Evolutionary conservation across 2,797 vertebrate genomes (phyloP).

Genomic region (Scarus forsteni): DNA sequence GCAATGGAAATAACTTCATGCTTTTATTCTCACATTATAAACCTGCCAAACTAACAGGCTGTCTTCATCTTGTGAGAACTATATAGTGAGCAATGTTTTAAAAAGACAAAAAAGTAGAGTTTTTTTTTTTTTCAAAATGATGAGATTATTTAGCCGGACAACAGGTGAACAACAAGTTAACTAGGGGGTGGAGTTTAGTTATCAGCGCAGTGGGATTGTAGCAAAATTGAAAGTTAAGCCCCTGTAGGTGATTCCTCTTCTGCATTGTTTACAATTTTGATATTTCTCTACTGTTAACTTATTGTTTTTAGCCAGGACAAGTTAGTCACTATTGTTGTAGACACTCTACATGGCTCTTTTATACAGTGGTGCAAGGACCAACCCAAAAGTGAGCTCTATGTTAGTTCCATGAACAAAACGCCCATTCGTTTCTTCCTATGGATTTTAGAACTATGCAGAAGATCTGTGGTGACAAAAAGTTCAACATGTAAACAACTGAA

Average conservation of each 20-base stretch:
- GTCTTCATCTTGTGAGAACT: slow-evolving; percentile 43
- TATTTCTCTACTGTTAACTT: slow-evolving; percentile 29
- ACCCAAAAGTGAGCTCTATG: slow-evolving; percentile 6
- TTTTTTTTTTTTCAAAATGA: slow-evolving; percentile 5
- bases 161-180: slow-evolving; percentile 23
- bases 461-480: too few relatives aligned
- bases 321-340: slow-evolving; percentile 23
- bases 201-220: slow-evolving; percentile 38
- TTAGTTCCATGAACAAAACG: too few relatives aligned
- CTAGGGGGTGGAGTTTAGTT: slow-evolving; percentile 31
- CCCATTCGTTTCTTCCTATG: too few relatives aligned
- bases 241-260: slow-evolving; percentile 26
- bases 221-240: slow-evolving; percentile 22
- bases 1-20: slow-evolving; percentile 50
- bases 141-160: slow-evolving; percentile 20
- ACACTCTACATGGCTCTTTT: slow-evolving; percentile 9
- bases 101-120: not conserved
- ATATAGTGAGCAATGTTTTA: slow-evolving; percentile 32
- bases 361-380: slow-evolving; percentile 16
- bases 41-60: slow-evolving; percentile 20
- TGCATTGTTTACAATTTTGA: slow-evolving; percentile 2
- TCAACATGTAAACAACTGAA: too few relatives aligned
- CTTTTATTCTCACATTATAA: slow-evolving; percentile 46
- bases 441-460: too few relatives aligned
- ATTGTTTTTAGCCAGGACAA: slow-evolving; percentile 19